Percentiles rank a stretch among this genome's conserved stretches.
Evolutionary conservation across 2,113 vertebrate genomes (phyloP).

Genomic region (Tyrannus savana): DNA sequence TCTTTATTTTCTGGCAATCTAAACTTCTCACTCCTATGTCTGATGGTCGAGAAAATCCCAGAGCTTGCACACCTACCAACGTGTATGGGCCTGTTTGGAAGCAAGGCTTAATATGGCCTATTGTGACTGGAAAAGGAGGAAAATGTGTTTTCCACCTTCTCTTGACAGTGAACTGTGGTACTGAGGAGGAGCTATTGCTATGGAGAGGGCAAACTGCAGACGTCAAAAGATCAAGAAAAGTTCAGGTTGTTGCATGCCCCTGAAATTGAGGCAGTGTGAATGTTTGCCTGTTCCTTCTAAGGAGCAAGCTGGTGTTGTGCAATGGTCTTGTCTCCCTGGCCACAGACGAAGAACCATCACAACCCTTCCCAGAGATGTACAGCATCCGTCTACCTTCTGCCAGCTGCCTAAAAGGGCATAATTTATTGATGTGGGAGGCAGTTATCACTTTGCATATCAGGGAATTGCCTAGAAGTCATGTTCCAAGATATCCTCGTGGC

Average conservation of each 20-base stretch:
- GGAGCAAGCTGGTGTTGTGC: not conserved
- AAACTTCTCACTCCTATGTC: not conserved
- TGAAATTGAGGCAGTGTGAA: not conserved
- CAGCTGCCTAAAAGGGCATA: not conserved
- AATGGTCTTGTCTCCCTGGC: not conserved
- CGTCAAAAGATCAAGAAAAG: not conserved
- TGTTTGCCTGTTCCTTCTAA: not conserved
- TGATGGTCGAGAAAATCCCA: not conserved
- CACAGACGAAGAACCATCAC: not conserved
- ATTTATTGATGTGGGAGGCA: not conserved
- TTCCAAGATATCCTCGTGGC: not conserved
- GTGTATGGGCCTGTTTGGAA: rapidly evolving
- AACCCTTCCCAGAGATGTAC: rapidly evolving
- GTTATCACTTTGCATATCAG: not conserved
- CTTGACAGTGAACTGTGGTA: not conserved
- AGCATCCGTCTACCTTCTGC: not conserved
- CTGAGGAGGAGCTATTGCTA: not conserved
- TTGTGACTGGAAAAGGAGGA: not conserved
- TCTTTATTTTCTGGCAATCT: not conserved
- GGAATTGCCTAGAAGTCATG: not conserved
- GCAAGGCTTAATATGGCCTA: not conserved
- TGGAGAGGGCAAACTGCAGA: not conserved
- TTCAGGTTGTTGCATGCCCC: not conserved
- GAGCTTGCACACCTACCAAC: not conserved
- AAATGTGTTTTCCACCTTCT: not conserved